Conservation (phyloP, 1,140 invertebrate species). For the Pseudomyrmex gracilis region DNA sequence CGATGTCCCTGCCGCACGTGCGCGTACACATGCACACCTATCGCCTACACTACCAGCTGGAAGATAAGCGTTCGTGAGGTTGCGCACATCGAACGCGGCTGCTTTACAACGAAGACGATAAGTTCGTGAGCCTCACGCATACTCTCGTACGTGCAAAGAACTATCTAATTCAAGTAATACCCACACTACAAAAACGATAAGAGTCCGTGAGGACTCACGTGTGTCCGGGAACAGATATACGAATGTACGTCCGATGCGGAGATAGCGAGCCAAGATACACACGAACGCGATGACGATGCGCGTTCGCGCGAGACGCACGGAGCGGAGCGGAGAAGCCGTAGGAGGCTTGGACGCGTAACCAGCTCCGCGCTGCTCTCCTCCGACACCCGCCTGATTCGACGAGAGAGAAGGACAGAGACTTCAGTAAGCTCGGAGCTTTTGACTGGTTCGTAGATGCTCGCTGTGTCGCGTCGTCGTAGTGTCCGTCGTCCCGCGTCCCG, state of each 20-base stretch:
- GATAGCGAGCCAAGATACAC: constrained; percentile 31
- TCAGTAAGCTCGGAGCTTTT: constrained; percentile 81
- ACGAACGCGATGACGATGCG: constrained; percentile 14
- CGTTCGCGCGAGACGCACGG: constrained; percentile 20
- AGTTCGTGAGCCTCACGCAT: neutral
- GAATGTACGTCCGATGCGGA: constrained; percentile 9
- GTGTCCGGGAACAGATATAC: neutral
- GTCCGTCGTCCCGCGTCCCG: constrained; percentile 31
- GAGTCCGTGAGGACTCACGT: neutral
- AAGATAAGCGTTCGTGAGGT: constrained; percentile 20
- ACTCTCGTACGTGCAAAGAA: neutral
- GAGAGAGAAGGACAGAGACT: constrained; percentile 49
- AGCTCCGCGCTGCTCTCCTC: constrained; percentile 33
- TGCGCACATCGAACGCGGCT: constrained; percentile 4
- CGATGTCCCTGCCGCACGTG: constrained; percentile 56
- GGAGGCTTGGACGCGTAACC: constrained; percentile 55
- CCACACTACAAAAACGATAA: neutral
- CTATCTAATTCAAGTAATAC: neutral
- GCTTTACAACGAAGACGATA: constrained; percentile 28
- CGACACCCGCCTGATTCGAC: constrained; percentile 41
- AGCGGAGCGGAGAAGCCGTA: constrained; percentile 45
- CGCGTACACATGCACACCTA: neutral
- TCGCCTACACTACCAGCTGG: constrained; percentile 16
- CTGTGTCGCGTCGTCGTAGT: neutral
- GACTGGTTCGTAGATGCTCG: constrained; percentile 56